Evolutionary conservation across 1,140 invertebrate genomes (phyloP), one percentile per base, ranked within the genome.

Genomic region (Solenopsis invicta): DNA sequence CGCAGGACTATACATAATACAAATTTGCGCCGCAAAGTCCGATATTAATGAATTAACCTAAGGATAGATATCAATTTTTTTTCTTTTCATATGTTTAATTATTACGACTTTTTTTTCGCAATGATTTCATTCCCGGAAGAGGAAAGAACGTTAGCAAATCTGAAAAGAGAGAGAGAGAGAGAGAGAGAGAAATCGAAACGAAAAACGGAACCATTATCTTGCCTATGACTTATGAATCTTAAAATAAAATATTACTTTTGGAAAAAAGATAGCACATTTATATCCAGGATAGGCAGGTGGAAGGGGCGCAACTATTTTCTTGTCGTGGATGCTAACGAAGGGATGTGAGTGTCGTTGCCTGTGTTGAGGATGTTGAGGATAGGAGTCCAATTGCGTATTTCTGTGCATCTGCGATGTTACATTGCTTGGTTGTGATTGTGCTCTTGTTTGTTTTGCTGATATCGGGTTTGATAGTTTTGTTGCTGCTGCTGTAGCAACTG

Each of bases 271-370:
- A 48, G 52, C 29, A 61, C 37, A 50, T 64, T 94, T 91, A 95
- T 90, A 94, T 94, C 94, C 94, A 95, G 85, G 94, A 94, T 92
- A 94, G 91, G 82, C 94, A 95, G 90, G 93, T 92, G 88, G 94
- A 94, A 80, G 92, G 91, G 78, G 91, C 92, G 86, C 93, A 94
- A 50, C 91, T 93, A 88, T 94, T 2, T 29, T 91, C 56, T 93
- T 93, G 87, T 93, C 90, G 84, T 95, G 94, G 18, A 75, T 34
- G 80, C 69, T 74, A 77, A 94, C 93, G 76, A 95, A 94, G 87
- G 94, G 94, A 89, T 95, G 92, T 89, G 94, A 95, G 87, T 94
- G 93, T 92, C 94, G 93, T 92, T 93, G 93, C 93, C 84, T 94
- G 86, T 94, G 94, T 95, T 94, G 94, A 93, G 94, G 94, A 45